Percentiles rank a stretch among this genome's conserved stretches.
These are phyloP conservation scores for Drosophila sp. DNA, from an alignment of 1,140 invertebrate species.

Conservation along the genomic window DNA sequence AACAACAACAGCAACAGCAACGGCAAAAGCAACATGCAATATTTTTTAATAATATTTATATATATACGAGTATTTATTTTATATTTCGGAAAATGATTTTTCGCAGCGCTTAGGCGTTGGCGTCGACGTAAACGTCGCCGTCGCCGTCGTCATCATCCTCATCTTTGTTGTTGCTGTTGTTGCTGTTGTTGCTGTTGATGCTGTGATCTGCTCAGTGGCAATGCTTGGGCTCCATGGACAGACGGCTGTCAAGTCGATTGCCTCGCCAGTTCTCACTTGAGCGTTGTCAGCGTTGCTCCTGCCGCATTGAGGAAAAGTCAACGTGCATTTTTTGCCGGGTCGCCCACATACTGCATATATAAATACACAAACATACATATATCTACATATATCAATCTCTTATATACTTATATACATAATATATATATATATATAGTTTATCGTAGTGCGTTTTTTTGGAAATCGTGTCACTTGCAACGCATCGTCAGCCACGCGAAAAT, in stretches of 20 bases:
- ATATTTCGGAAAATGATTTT: slow-evolving; percentile 72
- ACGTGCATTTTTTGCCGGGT: slow-evolving; percentile 43
- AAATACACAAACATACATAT: too few relatives aligned
- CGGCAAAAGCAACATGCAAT: slow-evolving; percentile 64
- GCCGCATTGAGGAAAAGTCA: slow-evolving; percentile 44
- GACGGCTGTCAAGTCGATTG: slow-evolving; percentile 69
- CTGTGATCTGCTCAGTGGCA: slow-evolving; percentile 21
- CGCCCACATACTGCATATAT: slow-evolving; percentile 27
- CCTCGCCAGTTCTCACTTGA: slow-evolving; percentile 69
- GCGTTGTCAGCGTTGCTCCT: slow-evolving; percentile 62
- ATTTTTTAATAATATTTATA: slow-evolving; percentile 64
- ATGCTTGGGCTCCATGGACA: slow-evolving; percentile 69
- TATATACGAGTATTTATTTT: slow-evolving; percentile 64
- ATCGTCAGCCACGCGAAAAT: slow-evolving; percentile 53
- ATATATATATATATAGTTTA: slow-evolving; percentile 40
- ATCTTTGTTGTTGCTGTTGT: slow-evolving; percentile 6
- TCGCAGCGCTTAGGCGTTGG: slow-evolving; percentile 37
- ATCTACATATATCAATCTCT: background rate
- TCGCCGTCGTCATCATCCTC: slow-evolving; percentile 16
- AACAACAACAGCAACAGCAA: slow-evolving; percentile 38
- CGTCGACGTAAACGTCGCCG: too few relatives aligned
- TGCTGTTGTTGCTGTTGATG: slow-evolving; percentile 7
- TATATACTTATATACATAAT: slow-evolving; percentile 33
- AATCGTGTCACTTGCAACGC: slow-evolving; percentile 76
- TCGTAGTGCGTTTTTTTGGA: slow-evolving; percentile 72